Evolutionary conservation across 2,797 vertebrate genomes (phyloP), one percentile per base, ranked within the genome.

Genomic region (Rhinichthys osculus): DNA sequence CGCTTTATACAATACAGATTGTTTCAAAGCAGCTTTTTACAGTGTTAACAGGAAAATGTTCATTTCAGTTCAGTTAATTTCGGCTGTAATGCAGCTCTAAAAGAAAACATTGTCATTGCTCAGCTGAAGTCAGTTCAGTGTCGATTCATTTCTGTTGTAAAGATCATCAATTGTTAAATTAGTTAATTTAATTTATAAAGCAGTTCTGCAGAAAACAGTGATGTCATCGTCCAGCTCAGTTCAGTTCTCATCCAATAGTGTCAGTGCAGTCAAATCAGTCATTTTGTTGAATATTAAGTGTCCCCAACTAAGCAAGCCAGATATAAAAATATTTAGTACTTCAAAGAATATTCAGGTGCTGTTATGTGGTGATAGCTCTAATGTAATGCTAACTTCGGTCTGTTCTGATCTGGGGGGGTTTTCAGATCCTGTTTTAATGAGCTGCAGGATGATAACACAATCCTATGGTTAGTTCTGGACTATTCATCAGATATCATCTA

Each of bases 371-470:
- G 4, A 35, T 30, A 54, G 14, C 38, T 54, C 27, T 44, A 67
- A 70, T 76, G 40, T 21, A 59, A 7, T 47, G 19, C 33, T n/a
- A 33, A 33, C 17, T 66, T 17, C 5, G 0, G 35, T 66, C 57
- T 66, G 14, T 62, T 57, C 19, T 71, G 47, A 82, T 77, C 52
- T 50, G 27, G 27, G 27, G 27, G 5, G 4, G 4, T 0, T 33
- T 47, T 5, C 85, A 99, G 98, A 93, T 90, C 98, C 84, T 99
- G 97, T 91, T 99, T 99, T 81, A 97, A 98, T 88, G 96, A 99
- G 44, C 94, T 99, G 19, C 98, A 99, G 89, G 79, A 77, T 0
- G 90, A 90, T 9, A 89, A 98, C 64, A 6, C 93, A 64, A 92
- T 77, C 0, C 7, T 95, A 16, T 99, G 98, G 98, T 17, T 98